These are phyloP conservation scores for Nebria salina DNA, from an alignment of 2,888 invertebrate genomes.

Conservation along the genomic window DNA sequence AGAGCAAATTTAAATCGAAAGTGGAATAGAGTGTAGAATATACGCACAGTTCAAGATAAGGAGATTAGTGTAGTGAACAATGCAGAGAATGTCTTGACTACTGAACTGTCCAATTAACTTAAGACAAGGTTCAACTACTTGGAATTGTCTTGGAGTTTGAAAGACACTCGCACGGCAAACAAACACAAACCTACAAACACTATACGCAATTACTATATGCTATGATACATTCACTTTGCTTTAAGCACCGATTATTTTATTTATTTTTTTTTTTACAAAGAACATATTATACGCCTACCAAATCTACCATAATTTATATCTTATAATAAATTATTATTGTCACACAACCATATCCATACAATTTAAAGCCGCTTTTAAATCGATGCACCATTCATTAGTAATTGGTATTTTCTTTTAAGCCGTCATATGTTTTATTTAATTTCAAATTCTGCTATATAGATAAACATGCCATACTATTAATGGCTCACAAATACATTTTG, in stretches of 20 bases:
- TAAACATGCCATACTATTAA: not conserved
- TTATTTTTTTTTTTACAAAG: not conserved
- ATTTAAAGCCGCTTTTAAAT: not conserved
- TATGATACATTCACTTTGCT: not conserved
- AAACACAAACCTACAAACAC: constrained; percentile 2
- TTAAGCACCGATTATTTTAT: not conserved
- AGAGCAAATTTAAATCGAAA: too few relatives aligned
- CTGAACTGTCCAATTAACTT: constrained; percentile 45
- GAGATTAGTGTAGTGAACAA: constrained; percentile 39
- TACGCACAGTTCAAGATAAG: constrained; percentile 25
- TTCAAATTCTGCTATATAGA: not conserved
- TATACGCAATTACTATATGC: constrained; percentile 1
- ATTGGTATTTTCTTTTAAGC: too few relatives aligned
- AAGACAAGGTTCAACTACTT: constrained; percentile 40
- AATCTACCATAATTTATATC: not conserved
- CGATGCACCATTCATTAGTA: not conserved
- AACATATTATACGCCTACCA: constrained; percentile 10
- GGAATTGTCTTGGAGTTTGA: constrained; percentile 35
- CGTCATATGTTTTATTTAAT: too few relatives aligned
- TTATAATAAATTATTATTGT: constrained; percentile 5
- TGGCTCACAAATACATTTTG: not conserved
- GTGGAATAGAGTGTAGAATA: not conserved
- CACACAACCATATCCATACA: not conserved
- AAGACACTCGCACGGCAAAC: constrained; percentile 7
- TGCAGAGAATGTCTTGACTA: constrained; percentile 43